Base-by-base conservation (phyloP, 2,113 vertebrate species). In the Perca schrenkii region DNA sequence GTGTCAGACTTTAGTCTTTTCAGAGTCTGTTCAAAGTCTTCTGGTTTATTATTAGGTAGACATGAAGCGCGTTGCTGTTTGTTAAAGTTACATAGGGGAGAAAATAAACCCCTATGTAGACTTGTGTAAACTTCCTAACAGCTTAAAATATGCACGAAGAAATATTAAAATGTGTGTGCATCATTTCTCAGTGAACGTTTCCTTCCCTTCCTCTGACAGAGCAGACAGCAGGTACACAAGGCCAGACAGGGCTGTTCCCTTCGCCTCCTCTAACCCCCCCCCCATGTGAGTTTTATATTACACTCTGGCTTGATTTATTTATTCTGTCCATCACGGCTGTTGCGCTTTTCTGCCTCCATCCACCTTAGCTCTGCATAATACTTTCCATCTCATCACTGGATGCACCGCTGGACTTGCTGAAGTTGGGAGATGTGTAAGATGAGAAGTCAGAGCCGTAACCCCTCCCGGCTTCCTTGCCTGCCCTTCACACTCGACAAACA, bases 351-450 rank as follows among this genome's bases (percentile, higher is more conserved):
- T 11, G 40, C 66, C 76, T 19, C 10, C 49, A 13, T 47, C 28
- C 66, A 31, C 58, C 56, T 57, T 43, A 10, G 40, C 40, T 28
- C 73, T 72, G 46, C 77, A 83, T 54, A 77, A 80, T 63, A 22
- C 75, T 72, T 85, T 63, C 70, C 80, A 81, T 81, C 83, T 80
- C 86, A 68, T 88, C 72, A 28, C 21, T 0, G 40, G 40, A 89
- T 1, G 76, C 83, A 61, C 8, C 2, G 28, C 74, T 43, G 70
- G 71, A 76, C 74, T 57, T 47, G 72, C 76, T 17, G 83, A 70
- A 66, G n/a, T 73, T 34, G 76, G 40, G 25, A 75, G 75, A 22
- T 28, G 28, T 25, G 62, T n/a, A 14, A 60, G 70, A 80, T 15
- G 21, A 21, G 36, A 50, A 70, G 80, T 62, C 49, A 56, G 17